A percentile compares a stretch with the other conserved stretches of the same genome.
phyloP scores from a whole-genome alignment of 2,113 vertebrate species.

The Gymnarchus niloticus region DNA sequence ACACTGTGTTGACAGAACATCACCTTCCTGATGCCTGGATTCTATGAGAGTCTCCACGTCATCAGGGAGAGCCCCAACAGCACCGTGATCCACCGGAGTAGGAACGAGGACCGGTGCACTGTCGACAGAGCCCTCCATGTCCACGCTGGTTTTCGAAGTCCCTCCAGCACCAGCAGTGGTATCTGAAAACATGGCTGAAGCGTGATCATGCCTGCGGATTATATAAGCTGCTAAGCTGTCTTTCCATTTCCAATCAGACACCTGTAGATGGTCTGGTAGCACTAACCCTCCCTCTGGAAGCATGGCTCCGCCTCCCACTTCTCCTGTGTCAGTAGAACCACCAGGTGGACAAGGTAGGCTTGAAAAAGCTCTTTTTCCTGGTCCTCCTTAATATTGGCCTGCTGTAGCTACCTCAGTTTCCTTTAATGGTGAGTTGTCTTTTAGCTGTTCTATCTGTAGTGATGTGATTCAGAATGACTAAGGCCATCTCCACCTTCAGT shows the following conservation, averaged over 20 bases:
- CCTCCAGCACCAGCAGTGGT: conserved; percentile 41
- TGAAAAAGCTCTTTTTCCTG: background rate
- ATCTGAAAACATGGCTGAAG: background rate
- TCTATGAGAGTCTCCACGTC: conserved; percentile 71
- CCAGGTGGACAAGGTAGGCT: background rate
- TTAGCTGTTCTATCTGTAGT: background rate
- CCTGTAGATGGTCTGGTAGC: conserved; percentile 21
- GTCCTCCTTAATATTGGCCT: background rate
- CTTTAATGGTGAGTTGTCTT: background rate
- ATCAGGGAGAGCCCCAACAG: conserved; percentile 32
- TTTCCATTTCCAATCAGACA: conserved; percentile 25
- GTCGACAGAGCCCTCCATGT: background rate
- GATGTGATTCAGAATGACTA: background rate
- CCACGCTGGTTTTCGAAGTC: conserved; percentile 27
- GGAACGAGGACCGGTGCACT: conserved; percentile 29
- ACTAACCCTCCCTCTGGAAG: conserved; percentile 17
- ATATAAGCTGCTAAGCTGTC: background rate
- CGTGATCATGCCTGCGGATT: background rate
- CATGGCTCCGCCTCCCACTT: conserved; percentile 8
- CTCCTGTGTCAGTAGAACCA: background rate
- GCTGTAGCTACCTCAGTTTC: background rate
- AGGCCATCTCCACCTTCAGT: background rate
- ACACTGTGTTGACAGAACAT: conserved; percentile 64
- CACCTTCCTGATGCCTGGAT: conserved; percentile 83
- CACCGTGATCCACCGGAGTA: conserved; percentile 25